phyloP scores from a whole-genome alignment of 1,140 invertebrate genomes.

The Marisa cornuarietis region DNA sequence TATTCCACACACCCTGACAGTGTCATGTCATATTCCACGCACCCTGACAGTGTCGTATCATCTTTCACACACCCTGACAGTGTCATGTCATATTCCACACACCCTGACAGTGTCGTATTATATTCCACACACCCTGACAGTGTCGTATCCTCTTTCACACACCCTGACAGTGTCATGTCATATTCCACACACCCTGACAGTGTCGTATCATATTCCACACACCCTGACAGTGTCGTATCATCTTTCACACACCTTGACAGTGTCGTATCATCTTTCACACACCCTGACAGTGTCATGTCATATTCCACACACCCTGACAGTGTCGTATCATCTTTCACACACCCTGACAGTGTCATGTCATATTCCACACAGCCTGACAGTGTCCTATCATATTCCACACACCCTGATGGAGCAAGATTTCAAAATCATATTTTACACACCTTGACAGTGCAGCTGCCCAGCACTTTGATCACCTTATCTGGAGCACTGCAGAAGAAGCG shows the following conservation, averaged over 20 bases:
- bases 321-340: not conserved
- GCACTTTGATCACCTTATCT: conserved; percentile 84
- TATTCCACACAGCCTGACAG: not conserved
- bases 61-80: conserved; percentile 72
- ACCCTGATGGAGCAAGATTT: not conserved
- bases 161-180: too few relatives aligned
- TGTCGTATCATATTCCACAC: not conserved
- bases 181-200: not conserved
- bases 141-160: too few relatives aligned
- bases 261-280: not conserved
- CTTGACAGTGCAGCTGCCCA: conserved; percentile 79
- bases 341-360: too few relatives aligned
- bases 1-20: conserved; percentile 72
- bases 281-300: too few relatives aligned
- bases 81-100: conserved; percentile 41
- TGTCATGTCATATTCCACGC: conserved; percentile 41
- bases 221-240: too few relatives aligned
- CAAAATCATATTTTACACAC: conserved; percentile 39
- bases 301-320: not conserved
- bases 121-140: not conserved
- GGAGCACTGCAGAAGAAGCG: conserved; percentile 92
- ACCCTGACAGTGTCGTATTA: too few relatives aligned
- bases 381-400: not conserved
- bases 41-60: not conserved
- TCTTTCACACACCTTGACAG: not conserved